These are phyloP conservation scores for Mechanitis mazaeus DNA, from an alignment of 2,888 invertebrate species.

Conservation along the genomic window DNA sequence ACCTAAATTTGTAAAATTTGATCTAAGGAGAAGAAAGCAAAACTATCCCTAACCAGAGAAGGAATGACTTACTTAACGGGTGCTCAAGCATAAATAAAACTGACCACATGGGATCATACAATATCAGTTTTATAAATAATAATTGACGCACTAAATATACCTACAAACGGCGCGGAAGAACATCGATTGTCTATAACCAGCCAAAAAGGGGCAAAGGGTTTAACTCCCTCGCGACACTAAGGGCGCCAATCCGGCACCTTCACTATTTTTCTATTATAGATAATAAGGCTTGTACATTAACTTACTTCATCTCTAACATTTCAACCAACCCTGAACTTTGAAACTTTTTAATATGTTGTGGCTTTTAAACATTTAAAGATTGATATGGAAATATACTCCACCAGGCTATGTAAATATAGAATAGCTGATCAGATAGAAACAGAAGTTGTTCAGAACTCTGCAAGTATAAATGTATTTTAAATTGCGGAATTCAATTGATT, in stretches of 20 bases:
- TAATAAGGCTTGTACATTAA: too few species aligned
- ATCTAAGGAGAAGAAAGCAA: slow-evolving; percentile 15
- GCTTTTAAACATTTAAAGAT: too few species aligned
- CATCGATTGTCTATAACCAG: slow-evolving; percentile 42
- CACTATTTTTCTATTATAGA: too few species aligned
- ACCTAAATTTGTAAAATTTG: slow-evolving; percentile 10
- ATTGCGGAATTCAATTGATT: too few species aligned
- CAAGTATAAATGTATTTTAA: too few species aligned
- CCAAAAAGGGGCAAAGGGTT: neutral
- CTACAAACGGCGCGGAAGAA: slow-evolving; percentile 60
- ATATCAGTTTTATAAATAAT: slow-evolving; percentile 33
- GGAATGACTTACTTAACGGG: slow-evolving; percentile 29
- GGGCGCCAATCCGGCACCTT: too few species aligned
- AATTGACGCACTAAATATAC: slow-evolving; percentile 52
- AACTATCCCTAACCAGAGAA: slow-evolving; percentile 21
- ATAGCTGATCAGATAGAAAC: too few species aligned
- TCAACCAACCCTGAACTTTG: neutral
- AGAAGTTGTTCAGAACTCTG: too few species aligned
- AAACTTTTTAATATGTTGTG: neutral
- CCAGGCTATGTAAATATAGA: too few species aligned
- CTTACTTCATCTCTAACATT: neutral
- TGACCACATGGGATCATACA: slow-evolving; percentile 22
- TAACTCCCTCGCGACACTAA: too few species aligned
- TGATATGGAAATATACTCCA: too few species aligned
- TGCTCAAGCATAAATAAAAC: slow-evolving; percentile 18